Percentiles rank a stretch among this genome's conserved stretches.
phyloP scores from a whole-genome alignment of 2,888 invertebrate species.

The Platypus cylindrus region DNA sequence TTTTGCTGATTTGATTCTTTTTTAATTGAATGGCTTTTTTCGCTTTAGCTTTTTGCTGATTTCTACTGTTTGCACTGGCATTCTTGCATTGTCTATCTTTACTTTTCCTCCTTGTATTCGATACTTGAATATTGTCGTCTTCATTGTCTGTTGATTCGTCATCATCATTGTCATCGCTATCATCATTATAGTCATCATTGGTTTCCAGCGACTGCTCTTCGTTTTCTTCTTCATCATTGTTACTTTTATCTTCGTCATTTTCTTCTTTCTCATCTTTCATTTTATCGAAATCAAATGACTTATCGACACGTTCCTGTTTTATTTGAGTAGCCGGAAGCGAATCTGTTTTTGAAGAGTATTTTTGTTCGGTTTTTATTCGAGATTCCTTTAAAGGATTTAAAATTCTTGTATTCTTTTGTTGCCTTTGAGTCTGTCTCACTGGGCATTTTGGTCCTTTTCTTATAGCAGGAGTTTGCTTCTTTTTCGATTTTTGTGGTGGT shows the following conservation, averaged over 20 bases:
- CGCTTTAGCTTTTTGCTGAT: conserved; percentile 4
- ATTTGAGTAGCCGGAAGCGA: conserved; percentile 2
- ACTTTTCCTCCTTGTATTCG: conserved; percentile 8
- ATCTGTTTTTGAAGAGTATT: too few species aligned
- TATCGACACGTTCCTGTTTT: conserved; percentile 1
- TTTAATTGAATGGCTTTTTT: conserved; percentile 10
- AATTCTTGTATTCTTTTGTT: conserved; percentile 17
- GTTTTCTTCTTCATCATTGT: background rate
- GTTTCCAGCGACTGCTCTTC: conserved; percentile 11
- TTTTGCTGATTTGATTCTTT: conserved; percentile 11
- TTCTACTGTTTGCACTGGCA: too few species aligned
- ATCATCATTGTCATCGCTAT: conserved; percentile 17
- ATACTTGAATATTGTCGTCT: conserved; percentile 8
- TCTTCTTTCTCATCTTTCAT: conserved; percentile 16
- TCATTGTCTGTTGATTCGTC: conserved; percentile 17
- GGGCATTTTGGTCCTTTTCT: too few species aligned
- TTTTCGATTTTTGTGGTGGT: too few species aligned
- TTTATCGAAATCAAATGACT: too few species aligned
- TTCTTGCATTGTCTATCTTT: too few species aligned
- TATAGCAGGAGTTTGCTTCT: too few species aligned
- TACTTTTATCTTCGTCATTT: too few species aligned
- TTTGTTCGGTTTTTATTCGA: conserved; percentile 7
- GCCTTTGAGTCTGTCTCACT: conserved; percentile 10
- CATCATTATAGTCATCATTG: conserved; percentile 19
- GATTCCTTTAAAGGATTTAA: too few species aligned